Evolutionary conservation across 2,888 invertebrate species (phyloP), one percentile per base, ranked within the genome.

Genomic region (Pheosia tremula): DNA sequence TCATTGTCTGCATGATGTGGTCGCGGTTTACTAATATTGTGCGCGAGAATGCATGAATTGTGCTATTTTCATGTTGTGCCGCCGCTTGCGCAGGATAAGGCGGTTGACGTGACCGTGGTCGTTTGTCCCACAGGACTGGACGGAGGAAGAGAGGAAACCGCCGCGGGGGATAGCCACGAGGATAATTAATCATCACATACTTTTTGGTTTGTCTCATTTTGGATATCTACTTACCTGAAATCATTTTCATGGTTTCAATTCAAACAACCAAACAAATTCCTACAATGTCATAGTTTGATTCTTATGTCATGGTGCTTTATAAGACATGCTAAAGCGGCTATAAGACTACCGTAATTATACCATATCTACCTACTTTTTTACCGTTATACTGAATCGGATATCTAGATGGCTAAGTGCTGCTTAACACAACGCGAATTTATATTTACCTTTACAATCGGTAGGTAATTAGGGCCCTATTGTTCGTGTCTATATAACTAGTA

Each of bases 151-250:
- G 86, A 93, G 85, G 86, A 88, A 74, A 69, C 94, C 94, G 62
- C 94, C 94, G 78, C 87, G 94, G 72, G 94, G 94, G 75, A 94
- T 94, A 81, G 94, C 94, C 65, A 94, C 94, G 80, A 93, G 94
- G 85, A 94, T 94, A 73, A 94, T 94, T 82, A 94, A 94, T 80
- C 94, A 94, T 79, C 94, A 94, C 79, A 94, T 94, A 74, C 89
- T 94, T 67, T 94, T 94, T 86, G 94, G 94, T 94, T 84, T 74
- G 78, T 77, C 58, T 60, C n/a, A 50, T 38, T 54, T 47, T 45
- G 36, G 38, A 41, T 47, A 43, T 36, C 45, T 47, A 13, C 45
- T 47, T 47, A 47, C 11, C 47, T 47, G 5, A n/a, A 5, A 11
- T 47, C 43, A 10, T 9, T 9, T 43, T 43, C 9, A 39, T 39